phyloP scores from a whole-genome alignment of 2,888 invertebrate species.

The Nomada ruficornis region DNA sequence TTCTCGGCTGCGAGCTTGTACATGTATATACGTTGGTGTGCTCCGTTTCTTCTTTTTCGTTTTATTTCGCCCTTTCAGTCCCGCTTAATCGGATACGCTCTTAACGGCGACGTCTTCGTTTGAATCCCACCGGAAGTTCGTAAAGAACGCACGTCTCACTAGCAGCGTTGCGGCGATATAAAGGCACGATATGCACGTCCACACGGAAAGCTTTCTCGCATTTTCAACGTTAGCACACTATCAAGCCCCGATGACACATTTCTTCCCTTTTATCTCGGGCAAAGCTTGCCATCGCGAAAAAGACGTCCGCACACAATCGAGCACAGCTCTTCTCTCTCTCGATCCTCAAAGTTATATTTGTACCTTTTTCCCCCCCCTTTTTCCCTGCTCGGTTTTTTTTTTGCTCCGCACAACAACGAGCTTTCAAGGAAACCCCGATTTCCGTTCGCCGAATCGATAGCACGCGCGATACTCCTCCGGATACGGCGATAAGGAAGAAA shows the following conservation, averaged over 20 bases:
- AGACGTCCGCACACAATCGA: neutral
- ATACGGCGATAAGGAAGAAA: neutral
- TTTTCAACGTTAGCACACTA: neutral
- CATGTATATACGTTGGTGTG: neutral
- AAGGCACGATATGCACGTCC: slow-evolving; percentile 3
- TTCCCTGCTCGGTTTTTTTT: no score
- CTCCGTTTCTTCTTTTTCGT: neutral
- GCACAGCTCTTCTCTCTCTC: neutral
- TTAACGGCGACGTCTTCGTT: slow-evolving; percentile 9
- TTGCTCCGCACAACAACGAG: neutral
- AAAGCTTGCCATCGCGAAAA: neutral
- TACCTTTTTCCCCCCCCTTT: neutral
- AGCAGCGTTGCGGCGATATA: neutral
- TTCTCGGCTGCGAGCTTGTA: neutral
- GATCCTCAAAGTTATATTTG: neutral
- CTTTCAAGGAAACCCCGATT: slow-evolving; percentile 21
- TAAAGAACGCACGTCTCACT: neutral
- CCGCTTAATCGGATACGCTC: slow-evolving; percentile 5
- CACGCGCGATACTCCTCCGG: slow-evolving; percentile 9
- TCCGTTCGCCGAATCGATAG: slow-evolving; percentile 24
- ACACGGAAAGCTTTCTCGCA: slow-evolving; percentile 1
- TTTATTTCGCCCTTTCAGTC: neutral
- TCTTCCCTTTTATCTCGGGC: neutral
- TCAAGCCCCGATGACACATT: slow-evolving; percentile 24
- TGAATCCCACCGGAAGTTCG: slow-evolving; percentile 11